phyloP scores from a whole-genome alignment of 92 coral and sea anemone species.

The Epizoanthus illoricatus region DNA sequence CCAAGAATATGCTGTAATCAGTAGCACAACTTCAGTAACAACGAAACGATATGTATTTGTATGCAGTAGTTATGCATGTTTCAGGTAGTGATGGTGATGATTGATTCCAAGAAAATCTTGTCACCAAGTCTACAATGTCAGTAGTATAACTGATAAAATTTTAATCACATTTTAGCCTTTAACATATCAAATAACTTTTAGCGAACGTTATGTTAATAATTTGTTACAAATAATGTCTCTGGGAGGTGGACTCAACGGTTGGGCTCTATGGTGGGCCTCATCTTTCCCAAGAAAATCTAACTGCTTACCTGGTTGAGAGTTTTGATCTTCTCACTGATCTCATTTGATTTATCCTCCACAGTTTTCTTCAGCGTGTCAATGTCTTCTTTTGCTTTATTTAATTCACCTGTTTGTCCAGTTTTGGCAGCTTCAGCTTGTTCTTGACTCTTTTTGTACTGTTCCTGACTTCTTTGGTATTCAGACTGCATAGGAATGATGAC shows the following conservation, averaged over 20 bases:
- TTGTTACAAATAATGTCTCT: neutral
- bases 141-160: too few species aligned
- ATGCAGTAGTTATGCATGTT: too few species aligned
- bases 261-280: neutral
- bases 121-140: too few species aligned
- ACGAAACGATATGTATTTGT: too few species aligned
- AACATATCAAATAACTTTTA: too few species aligned
- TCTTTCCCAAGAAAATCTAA: neutral
- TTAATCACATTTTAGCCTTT: too few species aligned
- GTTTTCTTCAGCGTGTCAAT: conserved; percentile 60
- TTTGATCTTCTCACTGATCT: conserved; percentile 79
- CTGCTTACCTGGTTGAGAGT: conserved; percentile 80
- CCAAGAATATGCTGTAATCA: too few species aligned
- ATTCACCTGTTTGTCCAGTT: conserved; percentile 54
- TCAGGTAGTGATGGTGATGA: too few species aligned
- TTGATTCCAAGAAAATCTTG: too few species aligned
- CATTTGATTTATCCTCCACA: conserved; percentile 73
- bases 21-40: too few species aligned
- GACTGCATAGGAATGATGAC: conserved; percentile 1
- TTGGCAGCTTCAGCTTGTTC: conserved; percentile 67
- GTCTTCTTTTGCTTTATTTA: conserved; percentile 65
- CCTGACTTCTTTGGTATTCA: conserved; percentile 27
- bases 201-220: too few species aligned
- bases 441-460: conserved; percentile 20
- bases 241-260: neutral